These are phyloP conservation scores for Canis aureus DNA, from an alignment of 2,113 vertebrate species.

Conservation along the genomic window DNA sequence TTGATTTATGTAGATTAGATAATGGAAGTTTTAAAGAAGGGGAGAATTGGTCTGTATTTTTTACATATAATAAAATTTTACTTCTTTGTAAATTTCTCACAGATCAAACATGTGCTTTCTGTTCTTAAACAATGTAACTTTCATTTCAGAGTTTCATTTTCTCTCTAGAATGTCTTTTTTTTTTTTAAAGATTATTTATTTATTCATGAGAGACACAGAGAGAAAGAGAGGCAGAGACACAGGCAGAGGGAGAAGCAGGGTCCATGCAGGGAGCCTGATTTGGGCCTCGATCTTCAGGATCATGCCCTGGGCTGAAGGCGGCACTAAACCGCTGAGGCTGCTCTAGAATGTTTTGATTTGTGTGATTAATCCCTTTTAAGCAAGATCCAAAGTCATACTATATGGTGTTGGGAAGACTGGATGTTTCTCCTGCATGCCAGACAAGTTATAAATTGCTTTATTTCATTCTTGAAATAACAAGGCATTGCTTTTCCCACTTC, in stretches of 20 bases:
- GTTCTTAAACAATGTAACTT: not conserved
- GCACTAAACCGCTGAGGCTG: not conserved
- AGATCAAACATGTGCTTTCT: not conserved
- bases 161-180: not conserved
- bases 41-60: not conserved
- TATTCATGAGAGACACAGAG: too few species aligned
- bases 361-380: not conserved
- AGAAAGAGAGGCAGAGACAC: too few species aligned
- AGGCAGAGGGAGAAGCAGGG: too few species aligned
- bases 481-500: constrained; percentile 11
- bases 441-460: not conserved
- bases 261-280: too few species aligned
- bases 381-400: not conserved
- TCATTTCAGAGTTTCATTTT: not conserved
- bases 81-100: not conserved
- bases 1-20: not conserved
- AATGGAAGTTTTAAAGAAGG: not conserved
- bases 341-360: not conserved
- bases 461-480: not conserved
- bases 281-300: too few species aligned
- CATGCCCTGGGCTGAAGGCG: too few species aligned
- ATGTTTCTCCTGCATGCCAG: not conserved
- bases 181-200: too few species aligned
- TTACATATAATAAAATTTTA: not conserved
- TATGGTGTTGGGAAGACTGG: not conserved